Evolutionary conservation across 2,113 vertebrate genomes (phyloP).

Genomic region (Malurus alboscapulatus): DNA sequence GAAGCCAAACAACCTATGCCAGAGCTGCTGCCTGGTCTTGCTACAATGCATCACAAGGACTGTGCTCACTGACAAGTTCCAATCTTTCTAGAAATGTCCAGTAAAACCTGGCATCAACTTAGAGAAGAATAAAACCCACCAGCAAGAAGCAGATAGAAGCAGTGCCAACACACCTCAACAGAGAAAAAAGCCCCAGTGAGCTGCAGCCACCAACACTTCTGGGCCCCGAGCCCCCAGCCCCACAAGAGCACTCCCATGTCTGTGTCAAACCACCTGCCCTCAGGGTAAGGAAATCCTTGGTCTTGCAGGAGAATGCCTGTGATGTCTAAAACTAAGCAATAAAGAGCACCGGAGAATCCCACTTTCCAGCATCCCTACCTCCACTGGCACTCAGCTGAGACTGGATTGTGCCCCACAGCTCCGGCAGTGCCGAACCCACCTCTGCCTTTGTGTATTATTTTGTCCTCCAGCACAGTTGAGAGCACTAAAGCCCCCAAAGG

Average conservation of each 20-base stretch:
- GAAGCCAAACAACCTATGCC: background rate
- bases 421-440: fast-evolving
- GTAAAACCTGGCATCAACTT: background rate
- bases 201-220: background rate
- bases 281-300: background rate
- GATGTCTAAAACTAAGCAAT: background rate
- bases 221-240: background rate
- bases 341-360: background rate
- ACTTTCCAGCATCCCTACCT: background rate
- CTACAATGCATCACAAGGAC: background rate
- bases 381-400: background rate
- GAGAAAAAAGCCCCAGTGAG: background rate
- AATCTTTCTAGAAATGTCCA: background rate
- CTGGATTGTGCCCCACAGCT: fast-evolving
- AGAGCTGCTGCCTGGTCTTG: background rate
- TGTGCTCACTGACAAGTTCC: background rate
- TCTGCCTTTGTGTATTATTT: background rate
- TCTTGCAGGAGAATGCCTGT: background rate
- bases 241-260: fast-evolving
- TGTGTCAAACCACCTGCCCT: background rate
- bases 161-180: background rate
- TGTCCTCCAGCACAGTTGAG: fast-evolving
- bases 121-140: background rate
- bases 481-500: background rate
- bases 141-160: background rate